A percentile compares a stretch with the other conserved stretches of the same genome.
These are phyloP conservation scores for Eremophila alpestris DNA, from an alignment of 2,797 vertebrate genomes.

Conservation along the genomic window DNA sequence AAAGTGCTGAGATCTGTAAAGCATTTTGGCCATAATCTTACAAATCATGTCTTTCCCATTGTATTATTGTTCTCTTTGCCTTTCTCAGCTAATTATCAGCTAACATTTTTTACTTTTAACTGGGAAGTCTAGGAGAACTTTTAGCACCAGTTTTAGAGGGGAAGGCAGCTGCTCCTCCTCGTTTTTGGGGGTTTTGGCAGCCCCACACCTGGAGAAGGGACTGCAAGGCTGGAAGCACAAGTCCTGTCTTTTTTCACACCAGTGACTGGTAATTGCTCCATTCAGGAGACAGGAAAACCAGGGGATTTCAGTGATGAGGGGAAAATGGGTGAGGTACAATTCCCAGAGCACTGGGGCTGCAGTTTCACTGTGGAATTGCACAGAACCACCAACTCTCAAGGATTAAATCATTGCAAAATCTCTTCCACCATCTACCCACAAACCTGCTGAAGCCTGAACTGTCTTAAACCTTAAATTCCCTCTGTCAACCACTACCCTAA, in stretches of 20 bases:
- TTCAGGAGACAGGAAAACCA: background rate
- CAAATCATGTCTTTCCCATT: rapidly evolving
- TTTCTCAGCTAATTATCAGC: background rate
- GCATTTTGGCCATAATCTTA: background rate
- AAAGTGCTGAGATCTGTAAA: too few species aligned
- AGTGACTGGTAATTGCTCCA: rapidly evolving
- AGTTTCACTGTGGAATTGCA: too few species aligned
- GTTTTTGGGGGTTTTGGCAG: background rate
- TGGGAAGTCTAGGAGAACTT: background rate
- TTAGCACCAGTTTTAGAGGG: background rate
- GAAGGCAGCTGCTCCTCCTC: background rate
- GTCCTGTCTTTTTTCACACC: background rate
- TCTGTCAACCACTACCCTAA: background rate
- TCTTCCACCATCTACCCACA: background rate
- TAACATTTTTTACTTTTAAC: background rate
- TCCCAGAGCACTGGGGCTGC: background rate
- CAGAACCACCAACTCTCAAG: rapidly evolving
- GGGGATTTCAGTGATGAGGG: background rate
- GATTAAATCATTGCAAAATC: rapidly evolving
- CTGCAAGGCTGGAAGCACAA: background rate
- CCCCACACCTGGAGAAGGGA: background rate
- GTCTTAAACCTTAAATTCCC: background rate
- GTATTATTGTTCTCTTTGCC: background rate
- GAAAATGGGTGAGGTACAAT: background rate
- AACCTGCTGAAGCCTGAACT: background rate